Evolutionary conservation across 1,140 invertebrate genomes (phyloP), one percentile per base, ranked within the genome.

Genomic region (Arctopsyche grandis): DNA sequence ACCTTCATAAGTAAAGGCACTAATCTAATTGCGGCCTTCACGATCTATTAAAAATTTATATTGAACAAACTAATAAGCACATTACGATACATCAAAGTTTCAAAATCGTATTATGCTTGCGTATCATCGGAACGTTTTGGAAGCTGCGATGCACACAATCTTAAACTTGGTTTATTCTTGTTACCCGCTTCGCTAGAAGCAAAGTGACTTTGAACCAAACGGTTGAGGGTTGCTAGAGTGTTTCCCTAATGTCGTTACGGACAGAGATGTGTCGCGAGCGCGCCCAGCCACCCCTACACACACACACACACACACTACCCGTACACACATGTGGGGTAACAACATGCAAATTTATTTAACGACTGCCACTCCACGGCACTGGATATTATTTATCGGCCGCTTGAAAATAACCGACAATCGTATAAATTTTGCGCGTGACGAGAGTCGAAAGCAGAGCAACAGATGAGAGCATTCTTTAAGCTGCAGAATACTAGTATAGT

Each of bases 171-270:
- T 66, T 66, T 66, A 66, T 19, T 66, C 63, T 26, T 66, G 63
- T 66, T 66, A 66, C 63, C 19, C 63, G 63, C 63, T 29, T 66
- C 63, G 63, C 63, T 66, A 66, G 63, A 66, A 66, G 63, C 63
- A 66, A 66, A 66, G 63, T 66, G 63, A 66, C 63, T 66, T 66
- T 66, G 63, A 66, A 66, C 22, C 63, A 66, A 66, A 66, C 21
- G 63, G 63, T 12, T 66, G 63, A 66, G 63, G 63, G 63, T 66
- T 66, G 63, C 63, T 24, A 66, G 63, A 66, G 63, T 66, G 63
- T 66, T 60, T 66, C 63, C 63, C 24, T 66, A 66, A 66, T 66
- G 63, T 66, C 63, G 63, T 66, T 66, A 66, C 24, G 63, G 24
- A 29, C 63, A 29, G 10, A 22, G 63, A 66, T 24, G 9, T 66